phyloP scores from a whole-genome alignment of 2,888 invertebrate genomes.

The Tricholauxania praeusta region DNA sequence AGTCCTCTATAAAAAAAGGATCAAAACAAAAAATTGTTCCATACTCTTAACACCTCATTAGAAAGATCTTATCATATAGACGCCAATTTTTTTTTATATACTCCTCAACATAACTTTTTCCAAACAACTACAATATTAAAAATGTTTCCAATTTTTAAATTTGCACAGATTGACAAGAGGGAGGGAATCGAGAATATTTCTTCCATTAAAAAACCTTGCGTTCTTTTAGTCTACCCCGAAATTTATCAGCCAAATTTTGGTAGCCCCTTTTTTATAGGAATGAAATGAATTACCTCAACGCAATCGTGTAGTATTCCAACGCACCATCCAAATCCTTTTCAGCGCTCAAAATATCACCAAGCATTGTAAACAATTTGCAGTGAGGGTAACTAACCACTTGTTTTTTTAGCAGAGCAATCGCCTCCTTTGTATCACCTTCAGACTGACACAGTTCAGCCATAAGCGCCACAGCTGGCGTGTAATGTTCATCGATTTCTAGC shows the following conservation, averaged over 20 bases:
- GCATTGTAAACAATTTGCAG: slow-evolving; percentile 60
- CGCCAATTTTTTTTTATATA: too few relatives aligned
- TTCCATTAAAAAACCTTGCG: too few relatives aligned
- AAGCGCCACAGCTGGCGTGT: slow-evolving; percentile 79
- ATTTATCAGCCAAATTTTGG: not conserved
- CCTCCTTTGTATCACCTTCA: slow-evolving; percentile 76
- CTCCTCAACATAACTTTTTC: too few relatives aligned
- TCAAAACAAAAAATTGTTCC: too few relatives aligned
- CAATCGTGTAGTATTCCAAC: slow-evolving; percentile 63
- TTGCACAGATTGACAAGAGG: too few relatives aligned
- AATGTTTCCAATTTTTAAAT: too few relatives aligned
- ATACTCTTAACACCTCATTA: too few relatives aligned
- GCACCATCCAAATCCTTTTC: slow-evolving; percentile 63
- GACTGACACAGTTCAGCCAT: slow-evolving; percentile 79
- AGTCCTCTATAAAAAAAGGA: too few relatives aligned
- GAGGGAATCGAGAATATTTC: too few relatives aligned
- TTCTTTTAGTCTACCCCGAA: not conserved
- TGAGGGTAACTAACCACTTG: slow-evolving; percentile 69
- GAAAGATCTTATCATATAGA: too few relatives aligned
- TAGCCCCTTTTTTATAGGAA: not conserved
- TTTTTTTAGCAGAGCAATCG: slow-evolving; percentile 76
- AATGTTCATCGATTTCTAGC: slow-evolving; percentile 77
- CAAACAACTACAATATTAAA: too few relatives aligned
- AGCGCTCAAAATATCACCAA: slow-evolving; percentile 61
- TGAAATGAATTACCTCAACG: slow-evolving; percentile 54